phyloP scores from a whole-genome alignment of 2,113 vertebrate genomes.

The Lipophrys pholis region DNA sequence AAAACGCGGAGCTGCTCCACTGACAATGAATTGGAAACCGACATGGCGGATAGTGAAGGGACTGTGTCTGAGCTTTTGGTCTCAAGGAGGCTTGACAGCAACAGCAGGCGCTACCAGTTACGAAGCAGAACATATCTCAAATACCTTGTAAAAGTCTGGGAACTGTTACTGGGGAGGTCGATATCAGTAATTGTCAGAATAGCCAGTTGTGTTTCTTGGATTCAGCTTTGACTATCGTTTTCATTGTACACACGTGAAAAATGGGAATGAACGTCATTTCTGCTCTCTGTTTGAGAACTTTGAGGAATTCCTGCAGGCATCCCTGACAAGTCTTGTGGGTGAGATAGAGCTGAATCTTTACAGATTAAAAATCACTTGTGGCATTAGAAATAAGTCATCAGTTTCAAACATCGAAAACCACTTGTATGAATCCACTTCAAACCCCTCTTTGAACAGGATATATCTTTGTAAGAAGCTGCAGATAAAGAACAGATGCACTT shows the following conservation, averaged over 20 bases:
- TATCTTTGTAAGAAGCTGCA: slow-evolving; percentile 17
- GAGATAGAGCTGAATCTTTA: slow-evolving; percentile 32
- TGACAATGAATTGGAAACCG: slow-evolving; percentile 61
- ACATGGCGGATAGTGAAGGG: slow-evolving; percentile 53
- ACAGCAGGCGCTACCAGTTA: slow-evolving; percentile 25
- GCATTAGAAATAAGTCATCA: slow-evolving; percentile 33
- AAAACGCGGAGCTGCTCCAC: slow-evolving; percentile 61
- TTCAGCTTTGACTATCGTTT: neutral
- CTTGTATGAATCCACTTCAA: slow-evolving; percentile 27
- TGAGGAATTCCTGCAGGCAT: slow-evolving; percentile 18
- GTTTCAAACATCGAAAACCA: slow-evolving; percentile 36
- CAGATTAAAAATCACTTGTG: slow-evolving; percentile 31
- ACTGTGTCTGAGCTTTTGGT: slow-evolving; percentile 50
- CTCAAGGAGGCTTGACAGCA: slow-evolving; percentile 48
- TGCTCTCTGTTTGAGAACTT: slow-evolving; percentile 22
- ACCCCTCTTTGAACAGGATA: slow-evolving; percentile 17
- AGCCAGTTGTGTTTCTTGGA: slow-evolving; percentile 38
- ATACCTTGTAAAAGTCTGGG: slow-evolving; percentile 35
- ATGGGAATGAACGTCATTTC: slow-evolving; percentile 32
- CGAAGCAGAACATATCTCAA: slow-evolving; percentile 45
- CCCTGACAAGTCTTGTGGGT: slow-evolving; percentile 23
- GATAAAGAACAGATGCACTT: slow-evolving; percentile 58
- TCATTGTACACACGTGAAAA: neutral
- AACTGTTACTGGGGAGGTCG: slow-evolving; percentile 1
- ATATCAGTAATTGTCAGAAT: slow-evolving; percentile 34